Evolutionary conservation across 2,113 vertebrate genomes (phyloP).

Genomic region (Leptobrachium ailaonicum): DNA sequence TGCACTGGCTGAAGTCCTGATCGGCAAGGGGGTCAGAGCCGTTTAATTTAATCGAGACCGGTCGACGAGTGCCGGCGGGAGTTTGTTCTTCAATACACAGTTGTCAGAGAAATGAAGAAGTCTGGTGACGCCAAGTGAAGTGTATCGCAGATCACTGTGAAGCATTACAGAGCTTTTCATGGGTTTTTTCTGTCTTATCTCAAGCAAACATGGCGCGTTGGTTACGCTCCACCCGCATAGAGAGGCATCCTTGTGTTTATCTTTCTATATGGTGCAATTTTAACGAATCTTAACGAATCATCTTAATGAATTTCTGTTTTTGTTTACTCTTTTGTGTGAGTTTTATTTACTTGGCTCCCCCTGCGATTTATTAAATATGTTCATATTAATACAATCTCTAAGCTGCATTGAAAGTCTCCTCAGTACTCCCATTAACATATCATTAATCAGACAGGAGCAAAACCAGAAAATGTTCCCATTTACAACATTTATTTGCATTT

Average conservation of each 20-base stretch:
- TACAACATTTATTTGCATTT: conserved; percentile 49
- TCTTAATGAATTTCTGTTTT: conserved; percentile 33
- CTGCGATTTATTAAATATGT: conserved; percentile 49
- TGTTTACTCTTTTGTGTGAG: conserved; percentile 11
- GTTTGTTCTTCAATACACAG: too few relatives aligned
- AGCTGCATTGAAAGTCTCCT: conserved; percentile 40
- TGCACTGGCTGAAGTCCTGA: too few relatives aligned
- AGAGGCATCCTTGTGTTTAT: conserved; percentile 33
- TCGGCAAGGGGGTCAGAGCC: too few relatives aligned
- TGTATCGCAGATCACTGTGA: neutral
- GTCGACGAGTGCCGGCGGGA: too few relatives aligned
- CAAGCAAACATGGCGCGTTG: neutral
- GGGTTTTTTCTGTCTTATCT: neutral
- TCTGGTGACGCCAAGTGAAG: too few relatives aligned
- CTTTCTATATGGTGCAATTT: conserved; percentile 38
- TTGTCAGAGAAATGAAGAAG: too few relatives aligned
- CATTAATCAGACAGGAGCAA: conserved; percentile 50
- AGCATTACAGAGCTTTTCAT: neutral
- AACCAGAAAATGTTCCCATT: conserved; percentile 49
- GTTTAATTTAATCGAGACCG: too few relatives aligned
- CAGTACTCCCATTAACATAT: conserved; percentile 48
- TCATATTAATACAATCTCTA: conserved; percentile 48
- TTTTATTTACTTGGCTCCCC: conserved; percentile 45
- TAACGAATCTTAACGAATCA: conserved; percentile 1
- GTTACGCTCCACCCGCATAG: neutral